Percentiles rank a stretch among this genome's conserved stretches.
phyloP scores from a whole-genome alignment of 1,140 invertebrate genomes.

The Caenorhabditis brenneri region DNA sequence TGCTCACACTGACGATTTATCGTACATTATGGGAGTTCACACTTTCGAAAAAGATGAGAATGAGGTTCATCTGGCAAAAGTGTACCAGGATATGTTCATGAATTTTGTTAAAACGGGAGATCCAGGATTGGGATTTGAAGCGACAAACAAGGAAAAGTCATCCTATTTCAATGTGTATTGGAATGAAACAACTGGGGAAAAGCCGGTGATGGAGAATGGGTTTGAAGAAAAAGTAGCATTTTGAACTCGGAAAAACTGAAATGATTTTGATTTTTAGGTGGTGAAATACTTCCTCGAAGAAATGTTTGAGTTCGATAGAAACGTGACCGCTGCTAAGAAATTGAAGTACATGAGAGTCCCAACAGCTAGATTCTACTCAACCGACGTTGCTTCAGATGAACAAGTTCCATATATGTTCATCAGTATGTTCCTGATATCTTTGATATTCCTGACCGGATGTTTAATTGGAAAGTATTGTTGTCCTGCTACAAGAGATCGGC shows the following conservation, averaged over 20 bases:
- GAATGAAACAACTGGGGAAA: not conserved
- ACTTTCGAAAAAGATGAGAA: constrained; percentile 46
- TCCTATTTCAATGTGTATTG: not conserved
- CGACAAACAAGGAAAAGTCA: not conserved
- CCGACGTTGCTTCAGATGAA: not conserved
- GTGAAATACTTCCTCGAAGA: not conserved
- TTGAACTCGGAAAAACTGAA: not conserved
- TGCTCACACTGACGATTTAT: constrained; percentile 44
- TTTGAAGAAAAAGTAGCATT: not conserved
- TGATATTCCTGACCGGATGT: not conserved
- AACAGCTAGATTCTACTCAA: not conserved
- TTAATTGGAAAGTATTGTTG: not conserved
- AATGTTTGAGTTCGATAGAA: not conserved
- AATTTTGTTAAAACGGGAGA: constrained; percentile 34
- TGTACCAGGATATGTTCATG: constrained; percentile 12
- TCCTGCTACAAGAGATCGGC: not conserved
- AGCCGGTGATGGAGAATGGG: not conserved
- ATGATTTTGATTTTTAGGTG: not conserved
- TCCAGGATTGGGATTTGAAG: not conserved
- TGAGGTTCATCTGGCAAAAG: not conserved
- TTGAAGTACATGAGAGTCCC: not conserved
- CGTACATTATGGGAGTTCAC: constrained; percentile 44
- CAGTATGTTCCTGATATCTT: not conserved
- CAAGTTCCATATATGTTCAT: not conserved
- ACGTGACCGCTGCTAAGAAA: not conserved